Evolutionary conservation across 2,113 vertebrate species (phyloP), one percentile per base, ranked within the genome.

Genomic region (Raja brachyura): DNA sequence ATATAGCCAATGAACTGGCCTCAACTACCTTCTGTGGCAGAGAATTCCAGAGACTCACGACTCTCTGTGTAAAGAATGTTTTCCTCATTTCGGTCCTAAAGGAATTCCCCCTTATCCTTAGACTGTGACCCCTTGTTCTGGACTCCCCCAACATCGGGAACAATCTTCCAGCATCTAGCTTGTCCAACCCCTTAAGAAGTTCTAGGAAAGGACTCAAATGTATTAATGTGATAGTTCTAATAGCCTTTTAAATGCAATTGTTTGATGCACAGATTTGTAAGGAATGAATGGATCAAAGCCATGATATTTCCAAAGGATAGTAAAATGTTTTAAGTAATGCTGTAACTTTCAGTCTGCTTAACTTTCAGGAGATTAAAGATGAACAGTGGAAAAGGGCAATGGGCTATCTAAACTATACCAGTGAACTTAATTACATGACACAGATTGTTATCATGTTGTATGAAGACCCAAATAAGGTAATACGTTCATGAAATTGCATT

Each of bases 401-500:
- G 97, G 97, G 98, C 94, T 98, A 98, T 94, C 96, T 98, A 73
- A 98, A 97, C 94, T 96, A 98, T 94, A 97, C 98, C 93, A 98
- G 95, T 94, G 98, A 98, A 94, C 97, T 98, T 93, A 98, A 98
- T 96, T 98, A 98, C 94, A 98, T 98, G 98, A 98, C 98, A 11
- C 98, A 98, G 95, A 98, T 98, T 95, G 97, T 98, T 74, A 98
- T 98, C 94, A 98, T 98, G 98, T 96, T 98, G 20, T 98, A 98
- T 94, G 98, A 98, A 93, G 98, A 98, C 94, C 98, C 98, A 93
- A 98, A 97, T 95, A 98, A 98, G 98, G 98, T 98, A 96, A 31
- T 78, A 93, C 25, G 0, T 90, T 18, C 74, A 74, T 33, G 48
- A 2, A 13, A 20, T 48, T 31, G 6, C 25, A 31, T 61, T 61